Evolutionary conservation across 1,140 invertebrate genomes (phyloP).

Genomic region (Papilio polytes): DNA sequence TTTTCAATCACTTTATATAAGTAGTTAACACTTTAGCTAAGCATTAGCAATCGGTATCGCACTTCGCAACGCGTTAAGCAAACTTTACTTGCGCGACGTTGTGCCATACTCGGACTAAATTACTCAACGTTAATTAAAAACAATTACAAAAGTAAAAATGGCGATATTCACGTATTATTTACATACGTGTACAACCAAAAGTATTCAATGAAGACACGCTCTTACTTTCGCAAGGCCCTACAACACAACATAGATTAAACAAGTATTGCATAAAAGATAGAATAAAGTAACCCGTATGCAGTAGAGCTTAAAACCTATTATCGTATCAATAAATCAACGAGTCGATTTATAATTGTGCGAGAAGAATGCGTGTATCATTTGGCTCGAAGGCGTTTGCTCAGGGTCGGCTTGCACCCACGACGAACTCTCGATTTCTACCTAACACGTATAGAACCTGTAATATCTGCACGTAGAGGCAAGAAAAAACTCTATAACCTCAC

Average conservation of each 20-base stretch:
- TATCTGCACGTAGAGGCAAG: constrained; percentile 11
- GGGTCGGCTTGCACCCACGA: constrained; percentile 33
- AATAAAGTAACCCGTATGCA: constrained; percentile 28
- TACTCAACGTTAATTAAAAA: constrained; percentile 30
- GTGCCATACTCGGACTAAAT: neutral
- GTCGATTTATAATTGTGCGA: constrained; percentile 13
- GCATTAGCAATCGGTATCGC: constrained; percentile 8
- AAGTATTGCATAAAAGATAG: neutral
- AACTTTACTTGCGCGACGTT: constrained; percentile 24
- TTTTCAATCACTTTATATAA: neutral
- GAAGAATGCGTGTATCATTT: constrained; percentile 34
- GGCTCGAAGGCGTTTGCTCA: constrained; percentile 35
- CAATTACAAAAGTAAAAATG: constrained; percentile 34
- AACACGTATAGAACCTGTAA: constrained; percentile 28
- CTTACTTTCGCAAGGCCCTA: constrained; percentile 34
- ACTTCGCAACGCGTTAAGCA: constrained; percentile 28
- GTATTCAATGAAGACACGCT: constrained; percentile 28
- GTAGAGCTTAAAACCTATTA: constrained; percentile 27
- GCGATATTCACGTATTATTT: constrained; percentile 31
- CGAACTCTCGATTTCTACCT: constrained; percentile 38
- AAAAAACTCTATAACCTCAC: neutral
- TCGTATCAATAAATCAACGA: constrained; percentile 19
- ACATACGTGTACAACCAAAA: constrained; percentile 23
- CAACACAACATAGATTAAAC: constrained; percentile 19
- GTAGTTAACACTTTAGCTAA: neutral